Evolutionary conservation across 2,797 vertebrate species (phyloP).

Genomic region (Gymnocypris eckloni): DNA sequence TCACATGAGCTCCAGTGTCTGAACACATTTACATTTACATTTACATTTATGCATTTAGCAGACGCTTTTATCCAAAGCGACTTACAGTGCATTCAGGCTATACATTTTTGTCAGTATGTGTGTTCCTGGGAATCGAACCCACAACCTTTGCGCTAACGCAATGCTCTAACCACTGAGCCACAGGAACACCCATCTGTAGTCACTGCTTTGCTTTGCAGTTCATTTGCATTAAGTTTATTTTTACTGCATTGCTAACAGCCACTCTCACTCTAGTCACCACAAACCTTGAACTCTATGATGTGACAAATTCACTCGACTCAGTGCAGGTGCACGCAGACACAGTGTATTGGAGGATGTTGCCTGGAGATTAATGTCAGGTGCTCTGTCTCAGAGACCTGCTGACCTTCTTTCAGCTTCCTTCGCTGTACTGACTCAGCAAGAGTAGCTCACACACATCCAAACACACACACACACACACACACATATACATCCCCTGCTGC

Average conservation of each 20-base stretch:
- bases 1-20: not conserved
- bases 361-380: constrained; percentile 57
- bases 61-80: too few species aligned
- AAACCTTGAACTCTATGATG: not conserved
- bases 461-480: constrained; percentile 19
- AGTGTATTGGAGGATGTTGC: constrained; percentile 46
- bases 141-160: too few species aligned
- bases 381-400: constrained; percentile 62
- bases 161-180: too few species aligned
- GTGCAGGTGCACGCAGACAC: not conserved
- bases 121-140: too few species aligned
- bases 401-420: constrained; percentile 75
- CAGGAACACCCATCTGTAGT: not conserved
- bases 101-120: too few species aligned
- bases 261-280: not conserved
- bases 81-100: too few species aligned
- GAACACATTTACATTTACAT: too few species aligned
- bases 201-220: not conserved
- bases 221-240: constrained; percentile 20
- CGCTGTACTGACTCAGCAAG: constrained; percentile 79
- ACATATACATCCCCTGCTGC: not conserved
- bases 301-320: not conserved
- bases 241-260: not conserved
- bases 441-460: constrained; percentile 67
- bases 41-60: too few species aligned